These are phyloP conservation scores for Bradysia coprophila DNA, from an alignment of 1,140 invertebrate species.

Conservation along the genomic window DNA sequence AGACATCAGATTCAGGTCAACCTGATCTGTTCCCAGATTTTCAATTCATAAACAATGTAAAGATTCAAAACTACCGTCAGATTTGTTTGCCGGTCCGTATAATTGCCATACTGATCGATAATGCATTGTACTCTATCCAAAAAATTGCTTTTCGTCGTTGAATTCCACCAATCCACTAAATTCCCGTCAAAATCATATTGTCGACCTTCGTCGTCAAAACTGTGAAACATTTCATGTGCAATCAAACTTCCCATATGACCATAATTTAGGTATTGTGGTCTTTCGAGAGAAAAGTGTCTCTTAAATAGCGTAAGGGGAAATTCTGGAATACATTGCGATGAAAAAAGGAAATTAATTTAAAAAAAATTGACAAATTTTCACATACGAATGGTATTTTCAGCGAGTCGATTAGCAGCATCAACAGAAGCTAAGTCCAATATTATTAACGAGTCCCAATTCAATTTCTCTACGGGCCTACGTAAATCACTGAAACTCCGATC, in stretches of 20 bases:
- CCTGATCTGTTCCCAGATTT: too few species aligned
- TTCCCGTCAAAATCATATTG: slow-evolving; percentile 85
- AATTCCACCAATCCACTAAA: slow-evolving; percentile 67
- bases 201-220: slow-evolving; percentile 43
- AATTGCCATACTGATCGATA: slow-evolving; percentile 75
- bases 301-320: slow-evolving; percentile 89
- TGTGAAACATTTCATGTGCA: slow-evolving; percentile 51
- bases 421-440: slow-evolving; percentile 49
- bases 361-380: background rate
- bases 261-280: slow-evolving; percentile 20
- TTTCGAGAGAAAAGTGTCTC: slow-evolving; percentile 65
- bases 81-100: slow-evolving; percentile 44
- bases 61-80: slow-evolving; percentile 54
- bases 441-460: slow-evolving; percentile 82
- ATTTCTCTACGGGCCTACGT: slow-evolving; percentile 73
- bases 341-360: slow-evolving; percentile 1
- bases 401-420: slow-evolving; percentile 96
- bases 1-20: too few species aligned
- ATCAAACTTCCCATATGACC: slow-evolving; percentile 44
- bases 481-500: slow-evolving; percentile 70
- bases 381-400: slow-evolving; percentile 46
- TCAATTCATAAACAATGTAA: background rate
- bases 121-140: slow-evolving; percentile 63
- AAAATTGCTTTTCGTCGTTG: slow-evolving; percentile 53
- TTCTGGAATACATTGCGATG: slow-evolving; percentile 26